Evolutionary conservation across 2,888 invertebrate species (phyloP).

Genomic region (Ypsolopha scabrella): DNA sequence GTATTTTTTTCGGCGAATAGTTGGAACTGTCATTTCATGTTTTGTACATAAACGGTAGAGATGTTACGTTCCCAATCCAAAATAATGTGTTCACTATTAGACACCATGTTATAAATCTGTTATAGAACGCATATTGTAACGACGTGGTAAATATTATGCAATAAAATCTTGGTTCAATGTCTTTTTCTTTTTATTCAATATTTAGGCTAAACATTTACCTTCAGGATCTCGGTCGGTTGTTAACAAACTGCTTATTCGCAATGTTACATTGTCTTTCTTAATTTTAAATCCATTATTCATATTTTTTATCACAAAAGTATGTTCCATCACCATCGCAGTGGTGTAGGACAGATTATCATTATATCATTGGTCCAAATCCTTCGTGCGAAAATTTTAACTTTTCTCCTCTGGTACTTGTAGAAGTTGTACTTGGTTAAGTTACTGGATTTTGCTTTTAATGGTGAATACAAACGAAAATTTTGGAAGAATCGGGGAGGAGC

Average conservation of each 20-base stretch:
- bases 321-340: no score
- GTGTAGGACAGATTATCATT: no score
- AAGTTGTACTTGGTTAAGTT: no score
- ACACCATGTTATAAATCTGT: background rate
- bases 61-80: background rate
- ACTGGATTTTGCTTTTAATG: no score
- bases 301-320: no score
- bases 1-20: background rate
- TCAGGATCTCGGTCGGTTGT: background rate
- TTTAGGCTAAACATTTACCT: background rate
- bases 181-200: background rate
- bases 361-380: no score
- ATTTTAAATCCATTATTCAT: no score
- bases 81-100: background rate
- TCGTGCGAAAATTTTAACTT: no score
- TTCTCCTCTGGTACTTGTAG: no score
- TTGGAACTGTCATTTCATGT: background rate
- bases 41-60: background rate
- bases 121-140: background rate
- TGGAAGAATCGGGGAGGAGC: no score
- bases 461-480: no score
- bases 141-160: background rate
- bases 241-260: background rate
- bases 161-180: conserved; percentile 1
- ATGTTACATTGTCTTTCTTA: background rate